These are phyloP conservation scores for Graphium colonna DNA, from an alignment of 2,888 invertebrate genomes.

Conservation along the genomic window DNA sequence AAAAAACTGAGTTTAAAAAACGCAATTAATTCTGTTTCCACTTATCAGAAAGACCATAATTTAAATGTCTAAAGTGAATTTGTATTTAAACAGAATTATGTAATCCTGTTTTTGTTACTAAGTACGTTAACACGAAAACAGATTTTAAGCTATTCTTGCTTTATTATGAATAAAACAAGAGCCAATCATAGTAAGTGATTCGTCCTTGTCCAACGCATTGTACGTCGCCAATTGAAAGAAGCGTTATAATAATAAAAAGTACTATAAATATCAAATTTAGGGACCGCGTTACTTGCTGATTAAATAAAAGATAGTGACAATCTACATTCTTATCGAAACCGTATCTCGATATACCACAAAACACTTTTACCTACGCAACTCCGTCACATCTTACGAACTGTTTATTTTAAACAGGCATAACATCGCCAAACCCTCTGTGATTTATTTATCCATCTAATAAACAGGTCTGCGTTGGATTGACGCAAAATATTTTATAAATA, in stretches of 20 bases:
- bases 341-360: neutral
- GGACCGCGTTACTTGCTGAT: neutral
- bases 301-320: neutral
- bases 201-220: conserved; percentile 4
- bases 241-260: neutral
- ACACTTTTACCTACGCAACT: neutral
- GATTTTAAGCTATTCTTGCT: too few species aligned
- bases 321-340: neutral
- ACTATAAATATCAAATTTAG: neutral
- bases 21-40: too few species aligned
- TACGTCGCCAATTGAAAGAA: neutral
- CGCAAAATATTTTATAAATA: conserved; percentile 9
- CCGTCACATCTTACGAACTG: conserved; percentile 1
- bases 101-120: neutral
- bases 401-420: conserved; percentile 8
- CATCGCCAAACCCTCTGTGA: conserved; percentile 9
- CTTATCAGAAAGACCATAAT: too few species aligned
- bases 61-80: too few species aligned
- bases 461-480: conserved; percentile 1
- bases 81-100: too few species aligned
- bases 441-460: conserved; percentile 8
- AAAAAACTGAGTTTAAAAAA: too few species aligned
- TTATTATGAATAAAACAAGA: neutral
- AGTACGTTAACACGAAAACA: neutral
- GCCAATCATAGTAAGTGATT: conserved; percentile 12